Base-by-base conservation (phyloP, 2,113 vertebrate species). In the Paracanthobrama guichenoti region DNA sequence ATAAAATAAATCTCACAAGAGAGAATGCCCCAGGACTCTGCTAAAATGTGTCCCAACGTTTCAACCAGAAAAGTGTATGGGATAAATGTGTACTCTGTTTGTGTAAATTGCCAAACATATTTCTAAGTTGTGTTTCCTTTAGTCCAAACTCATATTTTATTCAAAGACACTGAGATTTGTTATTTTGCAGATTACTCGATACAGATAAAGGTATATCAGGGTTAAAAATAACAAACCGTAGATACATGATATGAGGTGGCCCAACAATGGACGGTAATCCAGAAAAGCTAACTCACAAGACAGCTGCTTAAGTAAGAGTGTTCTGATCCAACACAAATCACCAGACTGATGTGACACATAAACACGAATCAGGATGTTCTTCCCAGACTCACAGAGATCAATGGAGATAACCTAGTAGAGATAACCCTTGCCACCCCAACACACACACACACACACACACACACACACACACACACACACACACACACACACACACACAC, bases 191-290 rank as follows among this genome's bases (percentile, higher is more conserved):
- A 67, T 44, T 24, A 57, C n/a, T 50, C 46, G 28, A 6, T 20
- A 26, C 14, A 59, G 22, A 66, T 50, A 13, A 44, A 35, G 13
- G 13, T 57, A 81, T n/a, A 60, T 64, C 1, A 18, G 84, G 83
- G 91, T 88, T 93, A 92, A 91, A 94, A 93, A 93, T 92, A 93
- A 89, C 89, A 89, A 90, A 90, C 89, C 86, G 67, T 88, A 88
- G 90, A 93, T 92, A 88, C 87, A 91, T 88, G 88, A 90, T 90
- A 89, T 88, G 85, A 89, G 86, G 86, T 86, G 83, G 64, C 84
- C 83, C 89, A 92, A 92, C 91, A 94, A 93, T 93, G 89, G 88
- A 81, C 69, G 83, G 88, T 94, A 94, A 93, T 93, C 91, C 91
- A 87, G 91, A 88, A 91, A 93, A 91, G 89, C 90, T 88, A 89